Percentiles rank a stretch among this genome's conserved stretches.
Conservation (phyloP, 2,113 vertebrate genomes). For the Clarias macrocephalus region DNA sequence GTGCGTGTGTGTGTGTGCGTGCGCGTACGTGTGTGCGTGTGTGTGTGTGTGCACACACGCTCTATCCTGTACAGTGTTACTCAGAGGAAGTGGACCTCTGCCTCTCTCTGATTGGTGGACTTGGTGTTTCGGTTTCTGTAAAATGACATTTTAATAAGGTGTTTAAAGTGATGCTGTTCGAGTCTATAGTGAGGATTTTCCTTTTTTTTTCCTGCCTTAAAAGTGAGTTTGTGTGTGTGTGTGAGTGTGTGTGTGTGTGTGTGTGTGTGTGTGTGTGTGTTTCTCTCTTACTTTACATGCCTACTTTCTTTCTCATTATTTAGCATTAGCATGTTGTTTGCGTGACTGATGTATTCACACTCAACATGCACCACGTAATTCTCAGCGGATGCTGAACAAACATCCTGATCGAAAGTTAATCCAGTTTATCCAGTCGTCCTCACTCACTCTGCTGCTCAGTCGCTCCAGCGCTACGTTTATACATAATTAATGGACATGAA, state of each 20-base stretch:
- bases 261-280: background rate
- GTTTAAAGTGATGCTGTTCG: background rate
- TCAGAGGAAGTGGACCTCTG: background rate
- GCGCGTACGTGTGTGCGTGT: background rate
- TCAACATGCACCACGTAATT: background rate
- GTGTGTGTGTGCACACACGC: background rate
- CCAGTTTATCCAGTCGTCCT: background rate
- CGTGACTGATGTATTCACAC: background rate
- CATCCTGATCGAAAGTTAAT: background rate
- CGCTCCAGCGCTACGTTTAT: background rate
- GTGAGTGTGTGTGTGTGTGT: too few species aligned
- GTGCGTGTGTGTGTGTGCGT: too few species aligned
- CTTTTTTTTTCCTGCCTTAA: background rate
- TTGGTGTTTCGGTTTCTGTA: conserved; percentile 9
- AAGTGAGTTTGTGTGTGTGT: background rate
- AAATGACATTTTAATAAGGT: background rate
- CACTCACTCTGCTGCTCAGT: background rate
- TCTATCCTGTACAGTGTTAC: conserved; percentile 7
- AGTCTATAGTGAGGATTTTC: background rate
- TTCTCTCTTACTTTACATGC: background rate
- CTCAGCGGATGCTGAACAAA: background rate
- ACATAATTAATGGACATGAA: background rate
- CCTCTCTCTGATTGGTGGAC: background rate
- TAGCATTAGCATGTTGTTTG: background rate
- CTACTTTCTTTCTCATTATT: background rate